phyloP scores from a whole-genome alignment of 2,888 invertebrate genomes.

The Drosophila multiciliata region DNA sequence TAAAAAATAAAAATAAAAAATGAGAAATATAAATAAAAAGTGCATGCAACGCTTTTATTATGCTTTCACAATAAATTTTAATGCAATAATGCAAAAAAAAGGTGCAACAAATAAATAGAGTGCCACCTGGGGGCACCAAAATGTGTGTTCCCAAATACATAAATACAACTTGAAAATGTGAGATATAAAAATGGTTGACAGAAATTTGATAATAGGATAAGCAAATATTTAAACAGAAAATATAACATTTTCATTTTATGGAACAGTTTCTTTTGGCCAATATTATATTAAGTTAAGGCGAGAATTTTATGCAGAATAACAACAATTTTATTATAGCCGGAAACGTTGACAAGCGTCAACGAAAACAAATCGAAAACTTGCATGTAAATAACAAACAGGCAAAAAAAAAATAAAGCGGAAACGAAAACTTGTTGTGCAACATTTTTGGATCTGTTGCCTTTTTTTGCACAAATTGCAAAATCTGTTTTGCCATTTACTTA shows the following conservation, averaged over 20 bases:
- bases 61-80: constrained; percentile 64
- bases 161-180: not conserved
- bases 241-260: not conserved
- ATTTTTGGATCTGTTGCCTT: constrained; percentile 46
- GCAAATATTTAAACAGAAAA: not conserved
- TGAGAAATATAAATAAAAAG: constrained; percentile 1
- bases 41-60: constrained; percentile 47
- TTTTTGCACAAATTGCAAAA: constrained; percentile 35
- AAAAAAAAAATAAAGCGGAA: constrained; percentile 40
- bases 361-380: constrained; percentile 75
- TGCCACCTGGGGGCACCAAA: not conserved
- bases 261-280: not conserved
- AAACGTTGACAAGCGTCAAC: constrained; percentile 69
- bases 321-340: constrained; percentile 43
- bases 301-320: constrained; percentile 20
- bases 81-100: constrained; percentile 55
- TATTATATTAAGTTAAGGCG: not conserved
- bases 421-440: constrained; percentile 36
- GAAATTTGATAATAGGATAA: not conserved
- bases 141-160: constrained; percentile 18
- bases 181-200: not conserved
- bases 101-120: constrained; percentile 50
- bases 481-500: constrained; percentile 59
- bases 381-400: constrained; percentile 59
- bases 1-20: constrained; percentile 7